Conservation (phyloP, 1,140 invertebrate species). For the Mamestra configurata region DNA sequence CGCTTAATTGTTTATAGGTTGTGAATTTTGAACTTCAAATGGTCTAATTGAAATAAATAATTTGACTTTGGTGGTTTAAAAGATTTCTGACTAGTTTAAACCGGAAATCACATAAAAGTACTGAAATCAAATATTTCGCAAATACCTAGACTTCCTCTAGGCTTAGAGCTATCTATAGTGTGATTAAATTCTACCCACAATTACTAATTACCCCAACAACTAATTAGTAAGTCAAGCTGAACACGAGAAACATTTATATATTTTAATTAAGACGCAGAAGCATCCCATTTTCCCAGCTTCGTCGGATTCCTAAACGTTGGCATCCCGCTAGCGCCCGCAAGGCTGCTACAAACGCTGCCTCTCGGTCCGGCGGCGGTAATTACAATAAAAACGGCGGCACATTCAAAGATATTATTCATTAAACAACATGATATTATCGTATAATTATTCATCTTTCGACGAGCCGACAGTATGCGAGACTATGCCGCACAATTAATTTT, state of each 20-base stretch:
- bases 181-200: neutral
- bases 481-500: conserved; percentile 39
- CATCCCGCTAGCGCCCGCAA: conserved; percentile 10
- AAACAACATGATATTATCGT: conserved; percentile 34
- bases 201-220: neutral
- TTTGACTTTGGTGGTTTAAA: too few species aligned
- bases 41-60: too few species aligned
- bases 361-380: neutral
- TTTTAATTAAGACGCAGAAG: conserved; percentile 18
- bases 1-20: too few species aligned
- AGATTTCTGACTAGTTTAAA: too few species aligned
- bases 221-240: neutral
- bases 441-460: conserved; percentile 42
- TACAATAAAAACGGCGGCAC: conserved; percentile 38
- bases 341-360: neutral
- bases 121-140: too few species aligned
- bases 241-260: conserved; percentile 9
- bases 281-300: neutral
- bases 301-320: neutral
- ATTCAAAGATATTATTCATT: conserved; percentile 34
- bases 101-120: too few species aligned
- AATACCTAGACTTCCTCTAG: too few species aligned
- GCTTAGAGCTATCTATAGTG: too few species aligned
- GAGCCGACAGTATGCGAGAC: conserved; percentile 30
- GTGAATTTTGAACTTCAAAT: too few species aligned